A percentile compares a stretch with the other conserved stretches of the same genome.
phyloP scores from a whole-genome alignment of 1,140 invertebrate species.

The Cyphomyrmex costatus region DNA sequence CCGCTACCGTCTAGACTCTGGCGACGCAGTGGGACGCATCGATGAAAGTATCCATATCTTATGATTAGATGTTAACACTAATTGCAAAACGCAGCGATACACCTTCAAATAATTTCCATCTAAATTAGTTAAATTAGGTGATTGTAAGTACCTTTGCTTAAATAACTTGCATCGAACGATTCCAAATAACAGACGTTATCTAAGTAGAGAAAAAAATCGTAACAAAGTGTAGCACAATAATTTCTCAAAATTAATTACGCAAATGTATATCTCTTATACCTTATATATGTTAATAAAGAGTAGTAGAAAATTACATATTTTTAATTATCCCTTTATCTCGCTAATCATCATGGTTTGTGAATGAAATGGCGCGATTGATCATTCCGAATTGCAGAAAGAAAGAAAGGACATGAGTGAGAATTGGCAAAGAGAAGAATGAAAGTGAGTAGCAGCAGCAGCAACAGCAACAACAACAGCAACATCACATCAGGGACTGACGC shows the following conservation, averaged over 20 bases:
- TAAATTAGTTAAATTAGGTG: slow-evolving; percentile 2
- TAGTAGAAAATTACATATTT: slow-evolving; percentile 27
- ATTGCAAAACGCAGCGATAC: slow-evolving; percentile 47
- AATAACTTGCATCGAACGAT: background rate
- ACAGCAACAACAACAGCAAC: slow-evolving; percentile 14
- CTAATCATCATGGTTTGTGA: background rate
- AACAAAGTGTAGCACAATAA: background rate
- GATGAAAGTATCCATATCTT: slow-evolving; percentile 56
- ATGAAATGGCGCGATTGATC: slow-evolving; percentile 53
- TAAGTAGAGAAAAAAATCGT: background rate
- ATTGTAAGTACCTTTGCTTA: background rate
- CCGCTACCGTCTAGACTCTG: slow-evolving; percentile 32
- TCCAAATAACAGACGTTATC: background rate
- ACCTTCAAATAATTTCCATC: background rate
- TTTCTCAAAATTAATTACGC: slow-evolving; percentile 29
- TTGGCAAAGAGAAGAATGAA: slow-evolving; percentile 45
- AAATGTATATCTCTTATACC: background rate
- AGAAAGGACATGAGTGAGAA: slow-evolving; percentile 48
- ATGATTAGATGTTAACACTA: slow-evolving; percentile 39
- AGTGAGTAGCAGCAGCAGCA: slow-evolving; percentile 2
- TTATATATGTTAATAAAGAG: slow-evolving; percentile 6
- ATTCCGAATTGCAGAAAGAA: slow-evolving; percentile 53
- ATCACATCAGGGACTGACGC: slow-evolving; percentile 59
- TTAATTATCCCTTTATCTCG: slow-evolving; percentile 31
- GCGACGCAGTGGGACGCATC: slow-evolving; percentile 60